Conservation (phyloP, 1,140 invertebrate genomes). For the Doryteuthis pealeii region DNA sequence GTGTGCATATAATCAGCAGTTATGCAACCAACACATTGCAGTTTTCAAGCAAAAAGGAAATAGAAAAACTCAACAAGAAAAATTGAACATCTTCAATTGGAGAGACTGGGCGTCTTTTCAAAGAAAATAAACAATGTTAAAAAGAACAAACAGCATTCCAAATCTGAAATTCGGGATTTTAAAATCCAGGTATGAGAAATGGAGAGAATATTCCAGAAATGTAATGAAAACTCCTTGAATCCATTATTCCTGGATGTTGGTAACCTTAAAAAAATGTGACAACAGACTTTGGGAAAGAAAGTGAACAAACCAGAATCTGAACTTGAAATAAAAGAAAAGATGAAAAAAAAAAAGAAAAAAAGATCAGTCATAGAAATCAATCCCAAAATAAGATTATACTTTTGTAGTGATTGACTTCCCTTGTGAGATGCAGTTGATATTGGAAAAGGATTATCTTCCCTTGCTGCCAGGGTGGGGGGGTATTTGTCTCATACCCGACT, state of each 20-base stretch:
- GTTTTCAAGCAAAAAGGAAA: slow-evolving; percentile 45
- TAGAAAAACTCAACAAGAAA: slow-evolving; percentile 47
- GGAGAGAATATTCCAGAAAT: slow-evolving; percentile 50
- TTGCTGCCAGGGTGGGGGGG: too few relatives aligned
- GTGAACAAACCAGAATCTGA: slow-evolving; percentile 52
- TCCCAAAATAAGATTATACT: too few relatives aligned
- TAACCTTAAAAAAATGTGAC: not conserved
- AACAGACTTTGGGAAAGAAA: slow-evolving; percentile 38
- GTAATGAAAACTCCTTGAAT: slow-evolving; percentile 56
- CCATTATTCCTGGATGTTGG: slow-evolving; percentile 53
- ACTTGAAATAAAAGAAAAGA: slow-evolving; percentile 49
- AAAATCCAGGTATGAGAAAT: slow-evolving; percentile 57
- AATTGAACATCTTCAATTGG: slow-evolving; percentile 49
- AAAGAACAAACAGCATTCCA: slow-evolving; percentile 50
- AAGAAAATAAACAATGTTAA: slow-evolving; percentile 47
- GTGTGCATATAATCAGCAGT: slow-evolving; percentile 57
- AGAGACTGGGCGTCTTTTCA: slow-evolving; percentile 50
- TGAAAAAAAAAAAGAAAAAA: slow-evolving; percentile 39
- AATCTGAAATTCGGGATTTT: slow-evolving; percentile 55
- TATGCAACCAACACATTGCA: slow-evolving; percentile 47
- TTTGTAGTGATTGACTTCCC: too few relatives aligned
- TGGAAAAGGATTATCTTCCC: too few relatives aligned
- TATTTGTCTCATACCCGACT: too few relatives aligned
- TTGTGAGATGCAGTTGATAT: too few relatives aligned
- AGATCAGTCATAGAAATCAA: too few relatives aligned